Evolutionary conservation across 2,888 invertebrate genomes (phyloP), one percentile per base, ranked within the genome.

Genomic region (Agrochola macilenta): DNA sequence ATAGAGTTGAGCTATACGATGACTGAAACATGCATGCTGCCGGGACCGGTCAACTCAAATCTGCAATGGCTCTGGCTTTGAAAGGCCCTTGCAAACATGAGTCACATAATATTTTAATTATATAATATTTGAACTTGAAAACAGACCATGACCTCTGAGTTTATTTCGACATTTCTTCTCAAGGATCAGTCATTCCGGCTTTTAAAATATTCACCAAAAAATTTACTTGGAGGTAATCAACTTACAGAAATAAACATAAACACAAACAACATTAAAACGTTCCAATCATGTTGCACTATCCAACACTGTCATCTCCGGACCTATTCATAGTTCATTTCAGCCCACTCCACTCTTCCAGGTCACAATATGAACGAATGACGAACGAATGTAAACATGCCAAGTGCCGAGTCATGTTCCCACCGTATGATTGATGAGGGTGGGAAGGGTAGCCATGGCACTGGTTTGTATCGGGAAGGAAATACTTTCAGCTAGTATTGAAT

Each of bases 371-470:
- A 88, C 85, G 78, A 88, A 91, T 90, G 90, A 85, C 79, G 89
- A 88, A 88, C 86, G 78, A 88, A 90, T 90, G 90, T 89, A 91
- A 90, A 87, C 90, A 79, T 69, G 79, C 46, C 74, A 75, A 78
- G 57, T 68, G 90, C 90, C 88, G 92, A 92, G 86, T 92, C 92
- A 91, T 83, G 84, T 82, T 81, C 74, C 75, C 71, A 76, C 87
- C 80, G 76, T 86, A 76, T 92, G 92, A 92, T 92, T 89, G 90
- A 92, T 91, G 89, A 86, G 81, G 72, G 85, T 84, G 78, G 75
- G 58, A 73, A 39, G 39, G 75, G 65, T 57, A 54, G 3, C 49
- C 60, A 63, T 69, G 70, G 68, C 74, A 64, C 49, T 70, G 66
- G 68, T 54, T 87, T 87, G 63, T 74, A 23, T 49, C 1, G 5